A percentile compares a stretch with the other conserved stretches of the same genome.
phyloP scores from a whole-genome alignment of 2,797 vertebrate genomes.

The Odontamblyopus lacepedii region DNA sequence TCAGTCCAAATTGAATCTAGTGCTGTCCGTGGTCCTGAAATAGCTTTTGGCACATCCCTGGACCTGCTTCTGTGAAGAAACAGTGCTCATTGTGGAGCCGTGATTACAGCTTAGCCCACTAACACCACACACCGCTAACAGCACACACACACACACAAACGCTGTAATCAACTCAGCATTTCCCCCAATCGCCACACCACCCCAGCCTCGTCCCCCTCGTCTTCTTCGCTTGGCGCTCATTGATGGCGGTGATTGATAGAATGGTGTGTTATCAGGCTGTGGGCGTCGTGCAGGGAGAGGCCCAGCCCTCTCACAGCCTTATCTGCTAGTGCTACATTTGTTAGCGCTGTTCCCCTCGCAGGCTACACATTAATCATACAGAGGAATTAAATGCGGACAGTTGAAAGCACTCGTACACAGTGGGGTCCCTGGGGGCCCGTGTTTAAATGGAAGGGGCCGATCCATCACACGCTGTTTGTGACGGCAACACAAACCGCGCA shows the following conservation, averaged over 20 bases:
- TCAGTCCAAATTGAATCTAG: not conserved
- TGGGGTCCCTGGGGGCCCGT: slow-evolving; percentile 68
- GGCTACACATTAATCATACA: slow-evolving; percentile 77
- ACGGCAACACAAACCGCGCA: slow-evolving; percentile 54
- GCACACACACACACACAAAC: slow-evolving; percentile 38
- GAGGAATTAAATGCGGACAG: slow-evolving; percentile 80
- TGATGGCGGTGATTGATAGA: slow-evolving; percentile 78
- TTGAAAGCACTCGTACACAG: slow-evolving; percentile 78
- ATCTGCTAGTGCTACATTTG: slow-evolving; percentile 77
- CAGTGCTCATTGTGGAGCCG: slow-evolving; percentile 57
- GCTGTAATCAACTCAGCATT: slow-evolving; percentile 72
- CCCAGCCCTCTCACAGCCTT: slow-evolving; percentile 62
- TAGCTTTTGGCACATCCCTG: slow-evolving; percentile 25
- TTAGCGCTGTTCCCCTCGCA: slow-evolving; percentile 66
- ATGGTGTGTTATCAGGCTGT: slow-evolving; percentile 76
- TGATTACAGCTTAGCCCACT: slow-evolving; percentile 72
- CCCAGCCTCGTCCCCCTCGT: slow-evolving; percentile 56
- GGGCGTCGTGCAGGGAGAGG: slow-evolving; percentile 70
- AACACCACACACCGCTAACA: slow-evolving; percentile 65
- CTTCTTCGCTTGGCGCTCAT: slow-evolving; percentile 38
- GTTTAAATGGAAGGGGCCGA: slow-evolving; percentile 72
- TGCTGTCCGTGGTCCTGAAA: slow-evolving; percentile 31
- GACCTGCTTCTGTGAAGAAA: slow-evolving; percentile 39
- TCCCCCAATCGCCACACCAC: slow-evolving; percentile 75
- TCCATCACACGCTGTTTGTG: slow-evolving; percentile 76